These are phyloP conservation scores for Bursaphelenchus okinawaensis DNA, from an alignment of 2,888 invertebrate genomes.

Conservation along the genomic window DNA sequence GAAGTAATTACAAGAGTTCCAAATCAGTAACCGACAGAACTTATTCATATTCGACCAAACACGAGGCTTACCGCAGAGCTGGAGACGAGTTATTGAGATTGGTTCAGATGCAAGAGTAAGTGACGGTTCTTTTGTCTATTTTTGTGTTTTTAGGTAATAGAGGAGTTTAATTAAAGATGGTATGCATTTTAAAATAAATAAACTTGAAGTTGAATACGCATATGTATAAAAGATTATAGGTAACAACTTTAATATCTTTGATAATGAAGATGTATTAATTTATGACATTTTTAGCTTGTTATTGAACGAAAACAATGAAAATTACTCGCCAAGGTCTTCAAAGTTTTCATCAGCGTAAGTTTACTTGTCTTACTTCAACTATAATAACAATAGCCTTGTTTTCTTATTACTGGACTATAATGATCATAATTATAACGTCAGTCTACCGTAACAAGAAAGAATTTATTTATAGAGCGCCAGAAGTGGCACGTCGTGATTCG, in stretches of 20 bases:
- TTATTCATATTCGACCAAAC: not conserved
- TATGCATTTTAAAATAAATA: too few relatives aligned
- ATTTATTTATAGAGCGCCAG: too few relatives aligned
- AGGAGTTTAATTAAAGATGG: not conserved
- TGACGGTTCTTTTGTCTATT: not conserved
- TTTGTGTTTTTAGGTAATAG: not conserved
- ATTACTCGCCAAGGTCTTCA: not conserved
- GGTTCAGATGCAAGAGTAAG: not conserved
- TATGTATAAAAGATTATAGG: too few relatives aligned
- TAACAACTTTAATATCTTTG: too few relatives aligned
- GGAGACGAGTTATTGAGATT: not conserved
- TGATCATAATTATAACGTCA: too few relatives aligned
- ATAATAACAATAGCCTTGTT: too few relatives aligned
- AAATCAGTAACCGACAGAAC: too few relatives aligned
- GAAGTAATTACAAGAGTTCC: too few relatives aligned
- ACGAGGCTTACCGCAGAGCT: not conserved
- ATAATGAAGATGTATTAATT: too few relatives aligned
- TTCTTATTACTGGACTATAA: too few relatives aligned
- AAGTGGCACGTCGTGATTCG: not conserved
- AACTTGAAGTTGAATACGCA: too few relatives aligned
- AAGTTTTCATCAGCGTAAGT: not conserved
- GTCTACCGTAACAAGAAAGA: too few relatives aligned
- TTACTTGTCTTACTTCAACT: not conserved
- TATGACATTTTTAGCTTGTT: not conserved
- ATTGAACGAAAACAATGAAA: not conserved